Evolutionary conservation across 2,113 vertebrate genomes (phyloP), one percentile per base, ranked within the genome.

Genomic region (Istiophorus platypterus): DNA sequence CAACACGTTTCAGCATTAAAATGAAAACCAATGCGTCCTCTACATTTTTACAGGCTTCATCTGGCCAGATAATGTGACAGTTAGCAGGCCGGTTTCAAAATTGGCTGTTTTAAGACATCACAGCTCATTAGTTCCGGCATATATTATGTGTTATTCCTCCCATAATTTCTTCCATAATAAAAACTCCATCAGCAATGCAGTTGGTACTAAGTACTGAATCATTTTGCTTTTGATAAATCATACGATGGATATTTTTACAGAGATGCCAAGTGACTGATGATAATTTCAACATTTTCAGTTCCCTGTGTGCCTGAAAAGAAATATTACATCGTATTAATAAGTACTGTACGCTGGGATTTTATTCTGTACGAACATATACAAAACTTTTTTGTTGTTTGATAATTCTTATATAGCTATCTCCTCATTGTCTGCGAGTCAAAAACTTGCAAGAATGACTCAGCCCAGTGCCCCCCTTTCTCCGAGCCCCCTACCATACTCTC

Each of bases 361-460:
- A 34, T 71, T 83, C 20, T 58, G 7, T 13, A 41, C 11, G 66
- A 71, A 26, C 0, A 24, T 45, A 49, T 7, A 12, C 3, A 5
- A 27, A 63, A 70, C 9, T 68, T 31, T 31, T 34, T 34, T 34
- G 31, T 58, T 13, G 15, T 51, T 11, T 18, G 3, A 13, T 15
- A 15, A 20, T 24, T 27, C n/a, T 7, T 1, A 29, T 9, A 13
- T 5, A n/a, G 27, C 29, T 27, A 7, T 78, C 27, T 72, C 76
- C 39, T 56, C 61, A 42, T 80, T 72, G 39, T 65, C 45, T 69
- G n/a, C 63, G 57, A 58, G 67, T 76, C 67, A 45, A 61, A 82
- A 87, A 75, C 82, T 79, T 84, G 52, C 56, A 59, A 54, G 58
- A 61, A 79, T 91, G 82, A 90, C 72, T 92, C 82, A 89, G 52